Evolutionary conservation across 2,113 vertebrate species (phyloP), one percentile per base, ranked within the genome.

Genomic region (Hystrix cristata): DNA sequence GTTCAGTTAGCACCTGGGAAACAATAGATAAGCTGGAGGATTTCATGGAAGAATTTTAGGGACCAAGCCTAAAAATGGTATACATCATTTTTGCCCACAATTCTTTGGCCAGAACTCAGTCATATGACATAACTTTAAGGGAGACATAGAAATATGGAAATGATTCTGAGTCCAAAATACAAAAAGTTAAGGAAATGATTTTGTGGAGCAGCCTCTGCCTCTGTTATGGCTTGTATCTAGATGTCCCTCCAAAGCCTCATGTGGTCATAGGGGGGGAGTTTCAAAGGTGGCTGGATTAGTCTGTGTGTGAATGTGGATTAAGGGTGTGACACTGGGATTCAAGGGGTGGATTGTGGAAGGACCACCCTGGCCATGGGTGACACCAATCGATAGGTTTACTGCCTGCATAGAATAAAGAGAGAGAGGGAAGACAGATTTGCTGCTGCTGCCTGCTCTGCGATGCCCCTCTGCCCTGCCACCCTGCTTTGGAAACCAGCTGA

Each of bases 151-250:
- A 81, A 88, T 57, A 72, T 3, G 18, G 14, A 84, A 72, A 88
- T 53, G 59, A 55, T 53, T 60, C 7, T 83, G 69, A 74, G 34
- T 19, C 34, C 34, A 74, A 53, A 62, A 62, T 25, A 19, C 60
- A 62, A 62, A 67, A 93, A 15, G 81, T 90, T 71, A 80, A 92
- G 29, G 27, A 92, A 86, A 48, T 67, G 65, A 79, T n/a, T 80
- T 78, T 83, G 7, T 38, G 80, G 16, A 80, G 84, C 62, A 46
- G 10, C 55, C 13, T 84, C 57, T 84, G 25, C 13, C 76, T 60
- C 51, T 65, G 21, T 23, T 62, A 62, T 62, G 60, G 60, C 60
- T 25, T 62, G 21, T 23, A 62, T 23, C 60, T 62, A 23, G 21
- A 62, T 62, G 15, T 62, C 60, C 60, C 60, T 25, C 60, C 7